Percentiles rank a stretch among this genome's conserved stretches.
Evolutionary conservation across 2,113 vertebrate species (phyloP).

Genomic region (Macrotus californicus): DNA sequence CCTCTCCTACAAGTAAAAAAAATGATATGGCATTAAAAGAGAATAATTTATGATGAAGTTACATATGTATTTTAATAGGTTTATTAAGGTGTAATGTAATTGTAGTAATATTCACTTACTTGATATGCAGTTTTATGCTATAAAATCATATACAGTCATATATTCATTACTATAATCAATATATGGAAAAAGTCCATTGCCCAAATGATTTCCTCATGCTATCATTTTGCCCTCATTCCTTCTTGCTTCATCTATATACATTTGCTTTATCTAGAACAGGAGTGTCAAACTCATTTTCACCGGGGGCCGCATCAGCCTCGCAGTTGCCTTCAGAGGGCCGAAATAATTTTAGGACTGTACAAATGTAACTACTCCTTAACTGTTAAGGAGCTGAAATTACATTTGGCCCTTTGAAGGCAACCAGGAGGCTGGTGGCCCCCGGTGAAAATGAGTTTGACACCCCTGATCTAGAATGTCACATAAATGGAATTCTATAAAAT

Average conservation of each 20-base stretch:
- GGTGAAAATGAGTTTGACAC: too few species aligned
- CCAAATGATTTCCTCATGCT: background rate
- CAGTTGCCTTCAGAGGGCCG: too few species aligned
- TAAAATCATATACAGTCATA: background rate
- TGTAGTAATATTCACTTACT: background rate
- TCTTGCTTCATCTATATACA: accelerated
- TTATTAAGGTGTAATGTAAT: background rate
- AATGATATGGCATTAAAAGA: background rate
- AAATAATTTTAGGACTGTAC: too few species aligned
- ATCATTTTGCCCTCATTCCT: background rate
- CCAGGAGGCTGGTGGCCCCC: too few species aligned
- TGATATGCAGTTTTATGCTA: background rate
- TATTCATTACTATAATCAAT: background rate
- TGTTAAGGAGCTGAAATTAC: too few species aligned
- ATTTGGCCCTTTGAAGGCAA: too few species aligned
- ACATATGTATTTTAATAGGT: background rate
- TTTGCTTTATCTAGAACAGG: background rate
- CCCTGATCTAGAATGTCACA: background rate
- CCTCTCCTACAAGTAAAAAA: background rate
- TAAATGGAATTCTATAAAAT: background rate
- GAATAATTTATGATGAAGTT: background rate
- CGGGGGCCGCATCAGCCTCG: too few species aligned
- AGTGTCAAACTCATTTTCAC: too few species aligned
- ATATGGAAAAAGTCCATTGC: background rate
- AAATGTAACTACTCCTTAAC: too few species aligned